Conservation (phyloP, 1,140 invertebrate species). For the Platyscapa corneri region DNA sequence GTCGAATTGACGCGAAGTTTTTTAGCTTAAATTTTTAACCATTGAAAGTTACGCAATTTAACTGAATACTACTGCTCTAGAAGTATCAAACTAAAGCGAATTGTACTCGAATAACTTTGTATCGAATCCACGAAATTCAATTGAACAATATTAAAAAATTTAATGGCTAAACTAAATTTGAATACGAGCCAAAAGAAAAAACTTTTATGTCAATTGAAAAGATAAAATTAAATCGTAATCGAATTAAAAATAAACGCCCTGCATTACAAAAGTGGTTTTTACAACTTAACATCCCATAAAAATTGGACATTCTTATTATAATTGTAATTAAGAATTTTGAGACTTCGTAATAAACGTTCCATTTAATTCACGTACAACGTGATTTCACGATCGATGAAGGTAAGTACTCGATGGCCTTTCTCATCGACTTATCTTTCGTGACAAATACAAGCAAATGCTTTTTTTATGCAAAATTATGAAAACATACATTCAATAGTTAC, state of each 20-base stretch:
- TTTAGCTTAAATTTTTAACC: no score
- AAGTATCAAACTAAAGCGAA: no score
- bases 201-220: background rate
- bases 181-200: no score
- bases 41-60: no score
- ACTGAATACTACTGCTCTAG: no score
- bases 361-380: background rate
- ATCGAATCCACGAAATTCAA: no score
- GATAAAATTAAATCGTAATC: background rate
- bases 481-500: background rate
- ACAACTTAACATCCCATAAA: background rate
- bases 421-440: background rate
- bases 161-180: no score
- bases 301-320: background rate
- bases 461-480: background rate
- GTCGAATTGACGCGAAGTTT: no score
- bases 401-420: background rate
- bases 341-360: background rate
- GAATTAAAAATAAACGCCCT: background rate
- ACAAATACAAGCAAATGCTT: background rate
- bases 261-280: background rate
- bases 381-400: background rate
- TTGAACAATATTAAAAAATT: no score
- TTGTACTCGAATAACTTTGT: no score
- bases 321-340: slow-evolving; percentile 5